Percentiles rank a stretch among this genome's conserved stretches.
Evolutionary conservation across 1,140 invertebrate genomes (phyloP).

Genomic region (Drosophila jambulina): DNA sequence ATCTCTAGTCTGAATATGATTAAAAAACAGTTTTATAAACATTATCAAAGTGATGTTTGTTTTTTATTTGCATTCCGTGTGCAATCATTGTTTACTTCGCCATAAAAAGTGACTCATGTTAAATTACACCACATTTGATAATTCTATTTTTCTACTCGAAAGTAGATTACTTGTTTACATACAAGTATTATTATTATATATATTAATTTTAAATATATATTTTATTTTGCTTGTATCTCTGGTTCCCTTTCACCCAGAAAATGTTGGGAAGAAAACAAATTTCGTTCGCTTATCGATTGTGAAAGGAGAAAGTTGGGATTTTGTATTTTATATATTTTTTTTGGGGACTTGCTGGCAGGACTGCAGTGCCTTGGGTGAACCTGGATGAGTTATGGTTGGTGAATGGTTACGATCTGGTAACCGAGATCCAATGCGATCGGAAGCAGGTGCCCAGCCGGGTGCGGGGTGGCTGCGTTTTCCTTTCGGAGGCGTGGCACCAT

Average conservation of each 20-base stretch:
- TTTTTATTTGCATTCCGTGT: not conserved
- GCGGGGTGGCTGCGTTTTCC: not conserved
- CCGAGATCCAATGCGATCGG: slow-evolving; percentile 9
- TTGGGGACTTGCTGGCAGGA: slow-evolving; percentile 19
- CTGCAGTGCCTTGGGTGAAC: slow-evolving; percentile 11
- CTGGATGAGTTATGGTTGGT: slow-evolving; percentile 10
- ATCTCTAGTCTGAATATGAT: no score
- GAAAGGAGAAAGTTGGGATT: slow-evolving; percentile 63
- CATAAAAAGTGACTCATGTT: slow-evolving; percentile 4
- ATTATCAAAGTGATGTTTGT: not conserved
- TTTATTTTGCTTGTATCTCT: not conserved
- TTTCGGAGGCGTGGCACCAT: slow-evolving; percentile 38
- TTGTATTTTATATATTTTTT: not conserved
- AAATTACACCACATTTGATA: slow-evolving; percentile 28
- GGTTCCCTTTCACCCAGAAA: slow-evolving; percentile 33
- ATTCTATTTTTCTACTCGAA: slow-evolving; percentile 3
- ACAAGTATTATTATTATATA: no score
- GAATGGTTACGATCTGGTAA: slow-evolving; percentile 7
- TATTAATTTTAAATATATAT: not conserved
- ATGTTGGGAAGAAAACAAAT: slow-evolving; percentile 13
- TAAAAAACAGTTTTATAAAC: slow-evolving; percentile 1
- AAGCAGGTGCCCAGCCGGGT: slow-evolving; percentile 13
- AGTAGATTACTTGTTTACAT: no score
- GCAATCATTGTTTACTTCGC: not conserved
- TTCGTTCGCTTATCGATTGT: slow-evolving; percentile 36